Evolutionary conservation across 30 jellyfish, hydroid and myxozoan genomes (phyloP).

Genomic region (Aurelia sp.): DNA sequence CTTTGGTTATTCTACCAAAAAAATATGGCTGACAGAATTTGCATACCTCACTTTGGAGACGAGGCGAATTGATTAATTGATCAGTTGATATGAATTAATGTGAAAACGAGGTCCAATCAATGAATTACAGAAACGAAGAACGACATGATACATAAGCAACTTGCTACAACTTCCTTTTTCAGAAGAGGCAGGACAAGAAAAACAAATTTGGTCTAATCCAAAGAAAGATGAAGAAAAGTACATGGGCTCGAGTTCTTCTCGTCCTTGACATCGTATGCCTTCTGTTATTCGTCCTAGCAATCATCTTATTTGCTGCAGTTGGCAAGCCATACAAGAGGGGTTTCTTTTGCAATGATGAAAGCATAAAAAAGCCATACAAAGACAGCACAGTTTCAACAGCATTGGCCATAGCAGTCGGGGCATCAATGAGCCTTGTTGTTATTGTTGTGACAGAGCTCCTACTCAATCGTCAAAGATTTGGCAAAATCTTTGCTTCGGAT

Average conservation of each 20-base stretch:
- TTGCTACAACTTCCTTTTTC: no score
- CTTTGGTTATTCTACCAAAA: no score
- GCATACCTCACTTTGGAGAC: no score
- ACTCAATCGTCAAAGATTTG: conserved; percentile 9
- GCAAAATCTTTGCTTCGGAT: no score
- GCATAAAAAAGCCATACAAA: conserved; percentile 84
- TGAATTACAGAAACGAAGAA: no score
- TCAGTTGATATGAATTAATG: no score
- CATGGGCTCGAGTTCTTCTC: conserved; percentile 4
- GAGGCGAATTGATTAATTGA: no score
- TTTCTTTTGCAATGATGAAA: conserved; percentile 89
- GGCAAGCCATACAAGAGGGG: conserved; percentile 90
- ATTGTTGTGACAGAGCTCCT: conserved; percentile 49
- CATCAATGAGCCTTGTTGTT: conserved; percentile 43
- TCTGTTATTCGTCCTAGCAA: conserved; percentile 48
- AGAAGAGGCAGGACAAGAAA: no score
- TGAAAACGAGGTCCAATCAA: no score
- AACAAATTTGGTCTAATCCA: not conserved
- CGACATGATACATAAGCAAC: no score
- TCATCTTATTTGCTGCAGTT: conserved; percentile 38
- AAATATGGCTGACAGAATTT: no score
- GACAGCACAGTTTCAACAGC: conserved; percentile 83
- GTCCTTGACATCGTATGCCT: not conserved
- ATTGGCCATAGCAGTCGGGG: conserved; percentile 64
- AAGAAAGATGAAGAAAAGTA: not conserved